Conservation (phyloP, 2,113 vertebrate genomes). For the Pseudolaguvia tuberculata region DNA sequence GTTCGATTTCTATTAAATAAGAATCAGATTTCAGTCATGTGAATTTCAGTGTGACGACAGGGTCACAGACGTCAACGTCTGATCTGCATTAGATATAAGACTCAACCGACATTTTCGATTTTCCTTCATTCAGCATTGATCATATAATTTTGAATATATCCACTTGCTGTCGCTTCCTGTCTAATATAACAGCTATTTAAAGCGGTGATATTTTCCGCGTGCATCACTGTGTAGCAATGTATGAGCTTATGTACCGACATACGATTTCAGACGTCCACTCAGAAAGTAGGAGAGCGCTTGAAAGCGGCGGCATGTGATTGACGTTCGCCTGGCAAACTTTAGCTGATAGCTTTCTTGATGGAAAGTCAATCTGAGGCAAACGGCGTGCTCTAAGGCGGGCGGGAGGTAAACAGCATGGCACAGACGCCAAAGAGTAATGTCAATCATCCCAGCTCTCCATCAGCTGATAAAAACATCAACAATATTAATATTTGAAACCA, state of each 20-base stretch:
- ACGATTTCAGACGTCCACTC: constrained; percentile 18
- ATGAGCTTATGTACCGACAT: constrained; percentile 1
- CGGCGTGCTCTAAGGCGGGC: constrained; percentile 14
- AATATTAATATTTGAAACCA: constrained; percentile 21
- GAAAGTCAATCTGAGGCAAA: constrained; percentile 33
- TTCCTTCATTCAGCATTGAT: not conserved
- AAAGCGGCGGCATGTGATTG: constrained; percentile 40
- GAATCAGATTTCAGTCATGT: not conserved
- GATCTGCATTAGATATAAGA: not conserved
- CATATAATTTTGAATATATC: not conserved
- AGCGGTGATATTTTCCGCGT: not conserved
- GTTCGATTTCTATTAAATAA: too few species aligned
- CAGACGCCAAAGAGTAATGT: constrained; percentile 15
- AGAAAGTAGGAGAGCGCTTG: constrained; percentile 10
- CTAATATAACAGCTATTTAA: not conserved
- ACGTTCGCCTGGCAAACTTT: constrained; percentile 24
- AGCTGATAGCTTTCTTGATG: constrained; percentile 35
- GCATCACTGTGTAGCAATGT: constrained; percentile 10
- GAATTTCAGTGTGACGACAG: not conserved
- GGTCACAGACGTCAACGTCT: not conserved
- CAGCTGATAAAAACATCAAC: constrained; percentile 7
- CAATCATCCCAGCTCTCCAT: constrained; percentile 34
- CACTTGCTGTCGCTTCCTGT: not conserved
- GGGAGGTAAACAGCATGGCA: constrained; percentile 38
- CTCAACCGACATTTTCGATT: not conserved